Percentiles rank a stretch among this genome's conserved stretches.
These are phyloP conservation scores for Zaprionus vittiger DNA, from an alignment of 1,140 invertebrate genomes.

Conservation along the genomic window DNA sequence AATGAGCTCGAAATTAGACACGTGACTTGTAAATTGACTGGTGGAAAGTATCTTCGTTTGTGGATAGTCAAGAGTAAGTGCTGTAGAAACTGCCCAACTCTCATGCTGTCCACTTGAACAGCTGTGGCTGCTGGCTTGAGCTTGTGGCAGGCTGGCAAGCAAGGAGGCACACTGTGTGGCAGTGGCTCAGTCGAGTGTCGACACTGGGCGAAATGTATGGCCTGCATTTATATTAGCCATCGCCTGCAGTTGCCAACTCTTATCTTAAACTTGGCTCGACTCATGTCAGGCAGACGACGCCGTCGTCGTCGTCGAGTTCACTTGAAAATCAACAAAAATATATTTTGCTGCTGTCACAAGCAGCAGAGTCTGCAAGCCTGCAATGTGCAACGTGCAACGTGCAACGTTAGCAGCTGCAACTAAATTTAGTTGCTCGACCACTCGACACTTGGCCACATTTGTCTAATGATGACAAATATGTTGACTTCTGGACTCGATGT, in stretches of 20 bases:
- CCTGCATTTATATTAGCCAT: constrained; percentile 70
- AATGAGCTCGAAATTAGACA: constrained; percentile 15
- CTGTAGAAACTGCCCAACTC: constrained; percentile 18
- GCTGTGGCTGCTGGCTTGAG: not conserved
- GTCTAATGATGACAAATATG: constrained; percentile 67
- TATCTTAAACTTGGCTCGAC: constrained; percentile 49
- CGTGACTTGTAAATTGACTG: constrained; percentile 14
- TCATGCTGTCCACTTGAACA: constrained; percentile 12
- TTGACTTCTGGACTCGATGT: constrained; percentile 22
- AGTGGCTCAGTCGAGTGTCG: constrained; percentile 31
- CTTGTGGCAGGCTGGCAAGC: no score
- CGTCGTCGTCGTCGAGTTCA: constrained; percentile 23
- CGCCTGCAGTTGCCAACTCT: constrained; percentile 48
- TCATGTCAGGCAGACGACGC: constrained; percentile 48
- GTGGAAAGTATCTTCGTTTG: not conserved
- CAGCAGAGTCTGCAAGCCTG: constrained; percentile 39
- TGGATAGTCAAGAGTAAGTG: constrained; percentile 6
- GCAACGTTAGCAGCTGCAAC: constrained; percentile 38
- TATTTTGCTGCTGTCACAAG: constrained; percentile 65
- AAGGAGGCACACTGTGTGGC: not conserved
- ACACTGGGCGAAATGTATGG: constrained; percentile 50
- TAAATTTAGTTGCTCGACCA: constrained; percentile 51
- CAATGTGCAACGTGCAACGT: constrained; percentile 28
- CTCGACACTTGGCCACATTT: constrained; percentile 46
- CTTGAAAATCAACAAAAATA: constrained; percentile 76